Base-by-base conservation (phyloP, 2,888 invertebrate genomes). In the Hirtodrosophila confusa region DNA sequence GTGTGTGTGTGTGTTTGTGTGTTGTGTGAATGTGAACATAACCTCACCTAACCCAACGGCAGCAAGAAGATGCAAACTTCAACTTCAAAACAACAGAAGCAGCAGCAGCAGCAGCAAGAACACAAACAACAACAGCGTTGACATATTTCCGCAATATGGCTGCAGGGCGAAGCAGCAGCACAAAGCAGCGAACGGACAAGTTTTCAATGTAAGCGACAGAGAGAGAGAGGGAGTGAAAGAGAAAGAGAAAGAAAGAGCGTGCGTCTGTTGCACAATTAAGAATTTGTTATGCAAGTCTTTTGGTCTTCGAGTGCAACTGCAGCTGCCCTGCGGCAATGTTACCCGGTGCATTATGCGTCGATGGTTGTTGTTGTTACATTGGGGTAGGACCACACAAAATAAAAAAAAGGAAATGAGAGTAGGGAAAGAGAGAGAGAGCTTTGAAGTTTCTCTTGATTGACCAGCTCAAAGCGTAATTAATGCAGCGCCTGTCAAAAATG, bases 231-330 rank as follows among this genome's bases (percentile, higher is more conserved):
- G 33, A n/a, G 53, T 40, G 54, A 39, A 54, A 8, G 29, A 10
- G 45, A n/a, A 27, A 9, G 35, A 10, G 63, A n/a, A 7, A 27
- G 24, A 23, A 47, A 60, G 41, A 3, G 40, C 10, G 24, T 24
- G 57, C 55, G 47, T 73, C 77, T 75, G 80, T 80, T 83, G 80
- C 84, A 86, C 85, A 86, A 86, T 86, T 82, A 79, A 86, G 87
- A 82, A 76, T 86, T 79, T 86, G 82, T 86, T 86, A 82, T 86
- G 86, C 82, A 86, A 85, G 86, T 85, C 82, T 71, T 67, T 55
- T 51, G 54, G 53, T 49, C 56, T 64, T 67, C 48, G 69, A 60
- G 73, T 71, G 67, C 75, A 77, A 68, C 69, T 77, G 70, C 71
- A 55, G 63, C 68, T 66, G 57, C 66, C 62, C 67, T 54, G 58